Conservation (phyloP, 2,797 vertebrate genomes). For the Crocodylus rhombifer region DNA sequence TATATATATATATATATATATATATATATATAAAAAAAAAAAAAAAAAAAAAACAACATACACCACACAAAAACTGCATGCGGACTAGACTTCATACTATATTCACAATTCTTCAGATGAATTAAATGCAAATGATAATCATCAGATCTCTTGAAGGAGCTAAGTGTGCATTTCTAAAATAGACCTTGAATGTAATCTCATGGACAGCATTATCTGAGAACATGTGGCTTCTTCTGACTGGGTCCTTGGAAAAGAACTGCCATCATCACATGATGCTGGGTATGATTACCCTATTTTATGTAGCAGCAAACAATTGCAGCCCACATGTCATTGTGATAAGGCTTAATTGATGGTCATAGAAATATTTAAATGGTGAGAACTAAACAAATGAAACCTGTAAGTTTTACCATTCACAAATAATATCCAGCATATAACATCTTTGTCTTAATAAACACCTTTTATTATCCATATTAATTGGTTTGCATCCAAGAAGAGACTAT, state of each 20-base stretch:
- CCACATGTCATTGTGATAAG: neutral
- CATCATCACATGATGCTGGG: rapidly evolving
- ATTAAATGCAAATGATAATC: neutral
- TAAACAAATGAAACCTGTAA: slow-evolving; percentile 34
- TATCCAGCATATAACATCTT: neutral
- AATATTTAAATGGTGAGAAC: neutral
- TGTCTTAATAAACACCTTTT: slow-evolving; percentile 12
- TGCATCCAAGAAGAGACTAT: neutral
- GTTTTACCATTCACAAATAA: neutral
- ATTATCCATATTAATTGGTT: slow-evolving; percentile 49
- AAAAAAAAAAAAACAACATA: neutral
- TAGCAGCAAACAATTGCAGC: no score
- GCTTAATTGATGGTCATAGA: slow-evolving; percentile 36
- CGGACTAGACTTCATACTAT: rapidly evolving
- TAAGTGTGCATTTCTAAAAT: neutral
- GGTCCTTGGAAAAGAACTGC: neutral
- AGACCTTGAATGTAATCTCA: neutral
- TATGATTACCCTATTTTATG: neutral
- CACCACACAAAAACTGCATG: neutral
- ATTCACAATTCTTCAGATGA: neutral
- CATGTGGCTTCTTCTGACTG: neutral
- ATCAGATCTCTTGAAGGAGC: neutral
- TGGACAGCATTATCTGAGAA: neutral
- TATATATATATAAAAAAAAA: no score
- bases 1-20: no score